Evolutionary conservation across 2,888 invertebrate genomes (phyloP), one percentile per base, ranked within the genome.

Genomic region (Synanthedon formicaeformis): DNA sequence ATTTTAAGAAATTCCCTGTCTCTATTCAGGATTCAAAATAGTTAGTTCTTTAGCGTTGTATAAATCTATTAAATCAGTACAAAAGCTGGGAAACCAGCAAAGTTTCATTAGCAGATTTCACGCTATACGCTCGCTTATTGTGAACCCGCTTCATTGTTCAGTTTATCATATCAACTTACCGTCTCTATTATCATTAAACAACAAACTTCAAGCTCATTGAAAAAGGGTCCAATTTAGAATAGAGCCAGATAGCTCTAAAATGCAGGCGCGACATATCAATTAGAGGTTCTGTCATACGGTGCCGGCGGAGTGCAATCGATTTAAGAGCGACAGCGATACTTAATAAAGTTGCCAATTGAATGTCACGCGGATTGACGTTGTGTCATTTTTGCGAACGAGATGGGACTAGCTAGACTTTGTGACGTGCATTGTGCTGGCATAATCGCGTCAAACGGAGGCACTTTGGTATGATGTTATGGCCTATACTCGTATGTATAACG

Each of bases 71-170:
- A 34, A 34, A 34, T 34, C 34, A 34, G 34, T 34, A 34, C 34
- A 34, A 34, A 34, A 34, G 34, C 34, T 34, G 34, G 34, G 34
- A 34, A 34, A 45, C 49, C 11, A 49, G 10, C 49, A 34, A 34
- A 23, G 50, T 18, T 50, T 50, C 50, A 51, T 61, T 68, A 67
- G 67, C 64, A 71, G 67, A 72, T 71, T 71, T 69, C 66, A 69
- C 66, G 66, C 69, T 67, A 69, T 70, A 71, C 69, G 67, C 71
- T 71, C 68, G 61, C 64, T 66, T 71, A 67, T 67, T 70, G 65
- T 69, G 61, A 65, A 62, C 63, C 64, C 62, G 62, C 66, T 64
- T 71, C 66, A 76, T 77, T 78, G 78, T 75, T 69, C 45, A 34
- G 34, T 56, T 58, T 57, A 61, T 60, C 57, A 59, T 65, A 64